Conservation (phyloP, 2,888 invertebrate species). For the Campoplex nolae region DNA sequence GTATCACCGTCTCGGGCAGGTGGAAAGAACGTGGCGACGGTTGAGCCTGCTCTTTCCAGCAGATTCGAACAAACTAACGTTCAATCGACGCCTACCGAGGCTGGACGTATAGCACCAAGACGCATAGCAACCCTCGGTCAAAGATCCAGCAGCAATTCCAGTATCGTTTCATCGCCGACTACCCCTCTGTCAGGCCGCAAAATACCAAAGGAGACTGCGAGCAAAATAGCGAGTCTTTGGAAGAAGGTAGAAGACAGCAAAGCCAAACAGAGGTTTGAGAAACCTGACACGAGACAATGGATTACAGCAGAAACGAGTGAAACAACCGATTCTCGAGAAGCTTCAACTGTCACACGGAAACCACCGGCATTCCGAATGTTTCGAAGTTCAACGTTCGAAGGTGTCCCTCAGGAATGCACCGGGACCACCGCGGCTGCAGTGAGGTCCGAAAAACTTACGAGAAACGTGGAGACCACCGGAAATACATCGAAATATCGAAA, state of each 20-base stretch:
- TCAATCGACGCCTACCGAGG: conserved; percentile 73
- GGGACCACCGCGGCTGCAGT: conserved; percentile 18
- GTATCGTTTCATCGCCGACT: conserved; percentile 85
- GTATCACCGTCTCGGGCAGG: conserved; percentile 69
- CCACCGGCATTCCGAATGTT: conserved; percentile 83
- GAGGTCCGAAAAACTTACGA: conserved; percentile 50
- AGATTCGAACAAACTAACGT: conserved; percentile 64
- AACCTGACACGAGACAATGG: conserved; percentile 88
- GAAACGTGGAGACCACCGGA: conserved; percentile 50
- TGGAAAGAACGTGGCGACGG: conserved; percentile 31
- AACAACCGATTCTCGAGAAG: conserved; percentile 23
- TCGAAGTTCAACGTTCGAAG: conserved; percentile 89
- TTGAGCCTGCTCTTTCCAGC: conserved; percentile 27
- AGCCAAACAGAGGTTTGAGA: conserved; percentile 85
- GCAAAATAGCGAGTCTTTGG: conserved; percentile 93
- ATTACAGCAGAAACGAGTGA: conserved; percentile 82
- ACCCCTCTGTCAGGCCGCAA: conserved; percentile 80
- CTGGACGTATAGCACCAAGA: conserved; percentile 56
- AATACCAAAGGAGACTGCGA: conserved; percentile 88
- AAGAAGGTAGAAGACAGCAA: conserved; percentile 91
- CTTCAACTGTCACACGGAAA: conserved; percentile 65
- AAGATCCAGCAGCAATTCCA: conserved; percentile 87
- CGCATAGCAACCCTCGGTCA: conserved; percentile 72
- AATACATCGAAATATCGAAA: conserved; percentile 76
- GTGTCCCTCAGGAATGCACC: conserved; percentile 78